These are phyloP conservation scores for Laticauda laticaudata DNA, from an alignment of 2,113 vertebrate species.

Conservation along the genomic window DNA sequence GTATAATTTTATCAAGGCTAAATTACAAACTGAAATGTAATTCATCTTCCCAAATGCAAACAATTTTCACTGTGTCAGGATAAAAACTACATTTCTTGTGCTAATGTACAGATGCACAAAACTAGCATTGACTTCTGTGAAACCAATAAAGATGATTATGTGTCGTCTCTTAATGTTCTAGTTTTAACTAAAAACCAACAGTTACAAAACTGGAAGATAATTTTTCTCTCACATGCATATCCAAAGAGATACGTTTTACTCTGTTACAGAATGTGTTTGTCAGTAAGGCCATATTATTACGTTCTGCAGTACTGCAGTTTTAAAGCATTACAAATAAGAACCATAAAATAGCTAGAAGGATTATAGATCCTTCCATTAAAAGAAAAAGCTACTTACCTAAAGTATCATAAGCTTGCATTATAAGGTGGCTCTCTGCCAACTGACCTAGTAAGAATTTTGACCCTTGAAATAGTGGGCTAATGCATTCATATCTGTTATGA, in stretches of 20 bases:
- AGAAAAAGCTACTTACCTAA: constrained; percentile 17
- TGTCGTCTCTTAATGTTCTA: neutral
- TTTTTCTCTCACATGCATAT: neutral
- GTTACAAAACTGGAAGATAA: neutral
- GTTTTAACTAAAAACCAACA: constrained; percentile 8
- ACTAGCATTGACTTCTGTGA: neutral
- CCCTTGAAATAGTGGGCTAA: constrained; percentile 35
- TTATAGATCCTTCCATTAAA: constrained; percentile 48
- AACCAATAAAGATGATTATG: neutral
- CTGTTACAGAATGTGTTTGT: constrained; percentile 37
- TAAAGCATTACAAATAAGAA: constrained; percentile 53
- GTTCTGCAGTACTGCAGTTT: constrained; percentile 43
- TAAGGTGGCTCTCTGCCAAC: constrained; percentile 36
- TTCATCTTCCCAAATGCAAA: neutral
- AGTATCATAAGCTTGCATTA: constrained; percentile 32
- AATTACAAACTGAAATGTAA: constrained; percentile 22
- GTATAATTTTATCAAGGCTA: neutral
- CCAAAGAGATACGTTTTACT: constrained; percentile 25
- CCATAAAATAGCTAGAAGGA: constrained; percentile 50
- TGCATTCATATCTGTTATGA: neutral
- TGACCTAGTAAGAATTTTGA: constrained; percentile 42
- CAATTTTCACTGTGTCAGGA: neutral
- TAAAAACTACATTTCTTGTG: neutral
- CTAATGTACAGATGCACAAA: neutral
- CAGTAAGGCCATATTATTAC: constrained; percentile 39